Evolutionary conservation across 2,888 invertebrate genomes (phyloP).

Genomic region (Gastracanthus pulcherrimus): DNA sequence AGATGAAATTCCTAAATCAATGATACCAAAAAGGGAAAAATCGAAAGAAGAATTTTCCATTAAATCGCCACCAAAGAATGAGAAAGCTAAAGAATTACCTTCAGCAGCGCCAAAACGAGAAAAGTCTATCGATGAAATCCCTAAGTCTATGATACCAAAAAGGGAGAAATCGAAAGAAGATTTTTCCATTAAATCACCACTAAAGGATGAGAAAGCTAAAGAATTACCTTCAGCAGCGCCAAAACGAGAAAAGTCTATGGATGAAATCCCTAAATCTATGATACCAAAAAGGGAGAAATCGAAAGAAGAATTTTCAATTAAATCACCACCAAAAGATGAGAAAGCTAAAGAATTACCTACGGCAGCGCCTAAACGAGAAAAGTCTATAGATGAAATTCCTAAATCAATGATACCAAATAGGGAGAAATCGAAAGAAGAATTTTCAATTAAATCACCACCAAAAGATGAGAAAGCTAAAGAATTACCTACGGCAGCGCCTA

Average conservation of each 20-base stretch:
- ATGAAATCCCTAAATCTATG: constrained; percentile 8
- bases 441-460: background rate
- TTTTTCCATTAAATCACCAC: constrained; percentile 17
- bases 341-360: constrained; percentile 9
- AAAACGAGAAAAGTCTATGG: background rate
- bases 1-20: constrained; percentile 29
- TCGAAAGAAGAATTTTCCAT: constrained; percentile 40
- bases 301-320: constrained; percentile 33
- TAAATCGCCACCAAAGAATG: background rate
- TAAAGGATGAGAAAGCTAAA: background rate
- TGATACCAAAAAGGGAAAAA: constrained; percentile 34
- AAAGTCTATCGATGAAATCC: constrained; percentile 32
- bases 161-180: constrained; percentile 44
- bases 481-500: background rate
- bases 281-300: constrained; percentile 33
- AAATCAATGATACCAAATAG: background rate
- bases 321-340: background rate
- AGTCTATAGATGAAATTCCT: no score
- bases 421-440: background rate
- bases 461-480: constrained; percentile 19
- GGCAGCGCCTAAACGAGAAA: constrained; percentile 3
- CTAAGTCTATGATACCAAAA: constrained; percentile 25
- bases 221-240: no score
- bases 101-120: constrained; percentile 2
- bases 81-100: background rate